Evolutionary conservation across 2,797 vertebrate species (phyloP).

Genomic region (Rhinatrema bivittatum): DNA sequence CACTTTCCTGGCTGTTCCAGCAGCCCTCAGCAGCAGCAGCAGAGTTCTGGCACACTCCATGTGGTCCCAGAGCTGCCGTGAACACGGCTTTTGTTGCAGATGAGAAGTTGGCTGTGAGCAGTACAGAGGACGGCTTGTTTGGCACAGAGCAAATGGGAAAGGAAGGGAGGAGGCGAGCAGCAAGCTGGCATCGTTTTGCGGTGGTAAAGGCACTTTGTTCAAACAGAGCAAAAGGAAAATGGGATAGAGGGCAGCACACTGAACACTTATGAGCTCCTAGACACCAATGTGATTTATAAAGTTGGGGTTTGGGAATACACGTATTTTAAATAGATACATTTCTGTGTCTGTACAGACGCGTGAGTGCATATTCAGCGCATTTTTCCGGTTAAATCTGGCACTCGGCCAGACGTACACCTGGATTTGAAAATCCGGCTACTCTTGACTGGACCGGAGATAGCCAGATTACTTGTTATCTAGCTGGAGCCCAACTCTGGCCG

Average conservation of each 20-base stretch:
- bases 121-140: constrained; percentile 45
- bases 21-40: constrained; percentile 31
- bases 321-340: no score
- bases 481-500: no score
- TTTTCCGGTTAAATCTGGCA: no score
- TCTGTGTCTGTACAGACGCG: no score
- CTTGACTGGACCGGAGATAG: no score
- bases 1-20: constrained; percentile 43
- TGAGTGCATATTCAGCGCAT: no score
- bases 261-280: no score
- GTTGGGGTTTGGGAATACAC: no score
- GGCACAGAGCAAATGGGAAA: constrained; percentile 18
- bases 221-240: neutral
- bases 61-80: constrained; percentile 42
- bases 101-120: constrained; percentile 40
- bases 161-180: constrained; percentile 3
- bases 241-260: neutral
- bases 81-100: constrained; percentile 56
- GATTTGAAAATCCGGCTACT: no score
- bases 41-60: constrained; percentile 43
- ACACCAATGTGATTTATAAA: no score
- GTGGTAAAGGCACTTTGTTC: constrained; percentile 5
- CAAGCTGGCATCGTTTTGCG: constrained; percentile 14
- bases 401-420: no score
- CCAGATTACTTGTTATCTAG: no score